phyloP scores from a whole-genome alignment of 2,797 vertebrate genomes.

The Phylloscopus collybita region DNA sequence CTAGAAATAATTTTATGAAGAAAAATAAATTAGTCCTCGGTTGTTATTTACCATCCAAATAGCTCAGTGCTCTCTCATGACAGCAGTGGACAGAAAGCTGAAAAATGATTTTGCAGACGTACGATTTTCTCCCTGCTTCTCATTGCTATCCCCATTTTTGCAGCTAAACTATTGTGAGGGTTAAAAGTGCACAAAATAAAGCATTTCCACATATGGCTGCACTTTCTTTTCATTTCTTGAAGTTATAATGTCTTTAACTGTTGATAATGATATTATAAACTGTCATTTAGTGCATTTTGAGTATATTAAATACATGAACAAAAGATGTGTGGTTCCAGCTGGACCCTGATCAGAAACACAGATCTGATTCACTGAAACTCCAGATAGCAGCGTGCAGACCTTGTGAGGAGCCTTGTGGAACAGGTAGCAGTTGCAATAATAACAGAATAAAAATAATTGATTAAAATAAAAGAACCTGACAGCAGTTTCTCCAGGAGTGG shows the following conservation, averaged over 20 bases:
- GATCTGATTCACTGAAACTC: neutral
- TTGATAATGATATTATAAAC: slow-evolving; percentile 85
- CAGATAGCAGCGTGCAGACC: neutral
- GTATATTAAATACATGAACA: slow-evolving; percentile 76
- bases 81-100: slow-evolving; percentile 47
- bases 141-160: slow-evolving; percentile 7
- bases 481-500: neutral
- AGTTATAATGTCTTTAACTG: slow-evolving; percentile 83
- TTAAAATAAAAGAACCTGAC: neutral
- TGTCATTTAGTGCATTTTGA: slow-evolving; percentile 81
- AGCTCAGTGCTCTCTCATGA: slow-evolving; percentile 60
- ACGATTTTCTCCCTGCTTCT: slow-evolving; percentile 33
- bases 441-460: neutral
- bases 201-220: slow-evolving; percentile 81
- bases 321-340: slow-evolving; percentile 66
- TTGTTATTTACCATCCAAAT: slow-evolving; percentile 78
- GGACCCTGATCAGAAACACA: slow-evolving; percentile 64
- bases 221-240: slow-evolving; percentile 82
- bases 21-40: slow-evolving; percentile 74
- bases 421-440: neutral
- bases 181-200: slow-evolving; percentile 80
- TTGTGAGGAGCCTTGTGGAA: neutral
- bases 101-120: slow-evolving; percentile 70
- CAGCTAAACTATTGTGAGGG: slow-evolving; percentile 66
- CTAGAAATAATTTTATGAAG: slow-evolving; percentile 80